These are phyloP conservation scores for Argyresthia albistria DNA, from an alignment of 2,888 invertebrate genomes.

Conservation along the genomic window DNA sequence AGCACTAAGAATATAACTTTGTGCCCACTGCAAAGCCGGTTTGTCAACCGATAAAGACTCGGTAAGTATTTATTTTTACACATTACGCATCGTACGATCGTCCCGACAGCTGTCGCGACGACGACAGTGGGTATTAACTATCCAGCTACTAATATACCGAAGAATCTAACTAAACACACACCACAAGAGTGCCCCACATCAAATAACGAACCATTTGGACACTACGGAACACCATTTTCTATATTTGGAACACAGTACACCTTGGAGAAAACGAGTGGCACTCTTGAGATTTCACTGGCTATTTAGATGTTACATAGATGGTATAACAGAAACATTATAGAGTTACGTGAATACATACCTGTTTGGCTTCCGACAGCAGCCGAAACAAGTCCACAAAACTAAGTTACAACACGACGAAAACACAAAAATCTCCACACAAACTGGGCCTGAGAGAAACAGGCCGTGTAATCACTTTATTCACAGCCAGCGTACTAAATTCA, in stretches of 20 bases:
- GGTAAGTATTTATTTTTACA: conserved; percentile 66
- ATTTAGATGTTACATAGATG: conserved; percentile 15
- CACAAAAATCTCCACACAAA: conserved; percentile 58
- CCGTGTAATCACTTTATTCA: conserved; percentile 60
- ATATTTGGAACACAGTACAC: conserved; percentile 51
- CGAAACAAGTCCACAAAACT: conserved; percentile 33
- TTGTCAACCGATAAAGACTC: conserved; percentile 62
- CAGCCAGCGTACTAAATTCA: conserved; percentile 59
- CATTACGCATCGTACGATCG: conserved; percentile 47
- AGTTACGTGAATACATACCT: conserved; percentile 31
- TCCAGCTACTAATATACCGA: neutral
- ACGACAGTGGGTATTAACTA: conserved; percentile 43
- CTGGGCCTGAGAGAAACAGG: conserved; percentile 46
- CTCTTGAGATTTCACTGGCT: neutral
- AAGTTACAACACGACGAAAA: conserved; percentile 43
- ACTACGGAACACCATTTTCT: conserved; percentile 22
- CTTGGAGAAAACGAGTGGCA: conserved; percentile 6
- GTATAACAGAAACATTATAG: neutral
- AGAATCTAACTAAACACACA: neutral
- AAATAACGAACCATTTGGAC: too few species aligned
- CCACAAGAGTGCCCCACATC: neutral
- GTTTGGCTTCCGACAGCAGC: conserved; percentile 34
- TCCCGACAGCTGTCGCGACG: conserved; percentile 60
- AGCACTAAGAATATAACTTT: conserved; percentile 56
- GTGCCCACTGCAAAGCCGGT: conserved; percentile 56